Evolutionary conservation across 2,888 invertebrate species (phyloP).

Genomic region (Caenorhabditis parvicauda): DNA sequence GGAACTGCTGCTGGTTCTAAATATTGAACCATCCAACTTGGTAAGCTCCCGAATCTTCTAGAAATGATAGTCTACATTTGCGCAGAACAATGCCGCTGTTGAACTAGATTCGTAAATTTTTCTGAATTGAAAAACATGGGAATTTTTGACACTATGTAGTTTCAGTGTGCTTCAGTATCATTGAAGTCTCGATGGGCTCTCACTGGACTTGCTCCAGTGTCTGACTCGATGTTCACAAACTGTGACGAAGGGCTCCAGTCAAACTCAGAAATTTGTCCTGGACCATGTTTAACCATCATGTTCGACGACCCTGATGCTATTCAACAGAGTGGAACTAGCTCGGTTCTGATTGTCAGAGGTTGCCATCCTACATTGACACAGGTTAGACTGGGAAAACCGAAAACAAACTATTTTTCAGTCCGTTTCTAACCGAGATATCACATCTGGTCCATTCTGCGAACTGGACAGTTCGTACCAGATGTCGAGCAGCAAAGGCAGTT

Average conservation of each 20-base stretch:
- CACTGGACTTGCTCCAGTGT: slow-evolving; percentile 32
- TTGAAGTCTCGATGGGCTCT: slow-evolving; percentile 31
- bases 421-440: slow-evolving; percentile 1
- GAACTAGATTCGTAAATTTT: too few species aligned
- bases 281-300: slow-evolving; percentile 35
- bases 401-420: slow-evolving; percentile 3
- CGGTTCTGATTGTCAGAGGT: slow-evolving; percentile 18
- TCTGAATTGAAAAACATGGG: too few species aligned
- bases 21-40: too few species aligned
- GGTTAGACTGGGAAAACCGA: too few species aligned
- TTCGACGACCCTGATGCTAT: slow-evolving; percentile 35
- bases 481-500: slow-evolving; percentile 19
- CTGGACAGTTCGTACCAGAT: slow-evolving; percentile 25
- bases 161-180: slow-evolving; percentile 26
- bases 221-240: slow-evolving; percentile 12
- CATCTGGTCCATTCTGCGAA: slow-evolving; percentile 21
- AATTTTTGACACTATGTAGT: neutral
- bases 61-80: too few species aligned
- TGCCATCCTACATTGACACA: slow-evolving; percentile 35
- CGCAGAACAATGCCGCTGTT: too few species aligned
- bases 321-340: neutral
- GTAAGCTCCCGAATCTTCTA: too few species aligned
- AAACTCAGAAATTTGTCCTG: slow-evolving; percentile 22
- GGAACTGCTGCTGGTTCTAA: too few species aligned
- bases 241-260: slow-evolving; percentile 3